phyloP scores from a whole-genome alignment of 2,888 invertebrate species.

The Craniophora ligustri region DNA sequence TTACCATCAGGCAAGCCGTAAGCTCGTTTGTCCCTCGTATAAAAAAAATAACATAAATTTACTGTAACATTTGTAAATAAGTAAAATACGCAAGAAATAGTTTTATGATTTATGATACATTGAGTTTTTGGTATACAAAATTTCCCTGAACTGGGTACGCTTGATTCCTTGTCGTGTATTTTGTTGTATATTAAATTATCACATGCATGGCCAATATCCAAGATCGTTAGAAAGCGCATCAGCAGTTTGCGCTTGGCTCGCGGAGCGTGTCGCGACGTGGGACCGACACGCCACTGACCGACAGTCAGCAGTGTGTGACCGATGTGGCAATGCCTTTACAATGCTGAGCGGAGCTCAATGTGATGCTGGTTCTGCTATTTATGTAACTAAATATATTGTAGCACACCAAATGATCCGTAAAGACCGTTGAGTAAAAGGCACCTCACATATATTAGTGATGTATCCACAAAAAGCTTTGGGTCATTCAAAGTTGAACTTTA shows the following conservation, averaged over 20 bases:
- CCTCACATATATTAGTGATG: conserved; percentile 6
- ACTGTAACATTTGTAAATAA: too few relatives aligned
- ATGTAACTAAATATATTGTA: conserved; percentile 16
- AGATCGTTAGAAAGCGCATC: conserved; percentile 83
- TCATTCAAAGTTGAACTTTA: too few relatives aligned
- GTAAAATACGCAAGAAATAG: too few relatives aligned
- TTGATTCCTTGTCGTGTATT: conserved; percentile 39
- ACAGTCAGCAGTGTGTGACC: conserved; percentile 73
- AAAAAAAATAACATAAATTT: too few relatives aligned
- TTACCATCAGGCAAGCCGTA: too few relatives aligned
- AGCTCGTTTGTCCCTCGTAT: too few relatives aligned
- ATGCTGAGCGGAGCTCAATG: conserved; percentile 30
- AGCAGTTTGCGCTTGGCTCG: conserved; percentile 73
- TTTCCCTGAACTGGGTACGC: conserved; percentile 26
- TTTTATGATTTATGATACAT: too few relatives aligned
- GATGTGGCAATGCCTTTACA: conserved; percentile 67
- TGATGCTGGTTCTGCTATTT: conserved; percentile 16
- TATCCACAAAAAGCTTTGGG: too few relatives aligned
- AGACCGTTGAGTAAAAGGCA: not conserved
- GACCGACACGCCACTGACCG: conserved; percentile 82
- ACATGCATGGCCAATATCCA: conserved; percentile 60
- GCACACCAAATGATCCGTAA: conserved; percentile 11
- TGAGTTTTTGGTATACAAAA: too few relatives aligned
- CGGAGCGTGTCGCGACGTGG: conserved; percentile 72
- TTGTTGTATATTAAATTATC: conserved; percentile 45